phyloP scores from a whole-genome alignment of 2,113 vertebrate genomes.

The Misgurnus mizolepis region DNA sequence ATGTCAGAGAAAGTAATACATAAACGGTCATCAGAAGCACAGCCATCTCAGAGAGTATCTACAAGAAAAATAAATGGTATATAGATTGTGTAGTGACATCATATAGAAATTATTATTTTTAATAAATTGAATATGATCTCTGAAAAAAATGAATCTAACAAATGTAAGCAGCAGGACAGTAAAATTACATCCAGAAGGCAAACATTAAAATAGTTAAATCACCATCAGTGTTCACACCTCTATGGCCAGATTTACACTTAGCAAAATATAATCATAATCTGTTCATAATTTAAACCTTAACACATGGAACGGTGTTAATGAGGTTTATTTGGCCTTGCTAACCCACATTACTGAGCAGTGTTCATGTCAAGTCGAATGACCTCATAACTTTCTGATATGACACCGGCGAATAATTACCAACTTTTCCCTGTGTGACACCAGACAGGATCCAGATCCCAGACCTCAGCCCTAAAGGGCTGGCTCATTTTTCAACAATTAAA shows the following conservation, averaged over 20 bases:
- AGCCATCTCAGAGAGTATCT: conserved; percentile 75
- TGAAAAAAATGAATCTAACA: background rate
- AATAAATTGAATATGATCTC: no score
- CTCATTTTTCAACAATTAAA: conserved; percentile 39
- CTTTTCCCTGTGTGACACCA: conserved; percentile 29
- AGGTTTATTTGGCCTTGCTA: conserved; percentile 13
- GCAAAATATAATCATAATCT: conserved; percentile 1
- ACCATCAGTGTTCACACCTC: no score
- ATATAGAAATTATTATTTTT: no score
- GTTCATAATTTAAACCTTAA: conserved; percentile 22
- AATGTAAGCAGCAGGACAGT: background rate
- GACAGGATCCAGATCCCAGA: conserved; percentile 32
- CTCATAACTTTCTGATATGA: conserved; percentile 21
- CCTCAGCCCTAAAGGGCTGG: conserved; percentile 29
- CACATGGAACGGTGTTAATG: conserved; percentile 1
- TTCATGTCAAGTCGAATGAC: conserved; percentile 7
- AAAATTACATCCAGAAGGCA: background rate
- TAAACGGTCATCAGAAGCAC: conserved; percentile 79
- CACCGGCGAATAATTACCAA: conserved; percentile 18
- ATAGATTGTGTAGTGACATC: background rate
- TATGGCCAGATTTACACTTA: background rate
- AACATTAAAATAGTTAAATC: background rate
- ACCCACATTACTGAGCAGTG: conserved; percentile 3
- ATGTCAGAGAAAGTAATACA: conserved; percentile 84
- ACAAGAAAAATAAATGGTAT: conserved; percentile 22